These are phyloP conservation scores for Nasonia giraulti DNA, from an alignment of 1,140 invertebrate genomes.

Conservation along the genomic window DNA sequence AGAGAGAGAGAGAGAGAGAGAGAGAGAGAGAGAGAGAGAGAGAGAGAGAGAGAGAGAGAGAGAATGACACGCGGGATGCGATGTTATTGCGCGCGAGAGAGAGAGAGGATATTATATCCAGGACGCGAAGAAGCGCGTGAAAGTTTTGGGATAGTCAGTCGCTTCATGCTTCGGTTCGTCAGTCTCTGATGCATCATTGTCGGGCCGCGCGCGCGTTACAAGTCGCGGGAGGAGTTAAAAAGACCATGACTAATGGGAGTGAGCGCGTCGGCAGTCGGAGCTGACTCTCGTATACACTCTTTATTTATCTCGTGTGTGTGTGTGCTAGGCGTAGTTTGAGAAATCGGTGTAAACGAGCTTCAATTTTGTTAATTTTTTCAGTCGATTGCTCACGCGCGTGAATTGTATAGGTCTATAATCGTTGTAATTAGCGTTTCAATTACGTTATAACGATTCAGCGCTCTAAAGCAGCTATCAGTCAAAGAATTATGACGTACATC, in stretches of 20 bases:
- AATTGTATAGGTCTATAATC: not conserved
- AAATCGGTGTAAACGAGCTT: not conserved
- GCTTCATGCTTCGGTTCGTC: conserved; percentile 11
- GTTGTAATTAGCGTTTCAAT: conserved; percentile 14
- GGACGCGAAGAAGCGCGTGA: conserved; percentile 7
- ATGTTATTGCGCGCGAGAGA: not conserved
- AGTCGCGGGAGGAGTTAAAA: conserved; percentile 13
- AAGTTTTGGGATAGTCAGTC: conserved; percentile 37
- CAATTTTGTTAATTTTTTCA: not conserved
- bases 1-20: too few relatives aligned
- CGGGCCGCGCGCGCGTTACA: not conserved
- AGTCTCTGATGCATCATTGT: not conserved
- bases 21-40: too few relatives aligned
- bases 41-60: not conserved
- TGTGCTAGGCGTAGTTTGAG: not conserved
- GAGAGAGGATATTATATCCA: conserved; percentile 2
- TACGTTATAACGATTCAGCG: not conserved
- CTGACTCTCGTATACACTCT: not conserved
- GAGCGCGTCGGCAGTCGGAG: not conserved
- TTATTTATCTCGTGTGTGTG: too few relatives aligned
- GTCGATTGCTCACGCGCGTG: not conserved
- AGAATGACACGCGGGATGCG: conserved; percentile 18
- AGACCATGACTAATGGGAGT: conserved; percentile 20
- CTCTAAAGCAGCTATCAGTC: not conserved
- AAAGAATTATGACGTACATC: not conserved